A percentile compares a stretch with the other conserved stretches of the same genome.
Evolutionary conservation across 2,888 invertebrate species (phyloP).

Genomic region (Tubiluchus corallicola): DNA sequence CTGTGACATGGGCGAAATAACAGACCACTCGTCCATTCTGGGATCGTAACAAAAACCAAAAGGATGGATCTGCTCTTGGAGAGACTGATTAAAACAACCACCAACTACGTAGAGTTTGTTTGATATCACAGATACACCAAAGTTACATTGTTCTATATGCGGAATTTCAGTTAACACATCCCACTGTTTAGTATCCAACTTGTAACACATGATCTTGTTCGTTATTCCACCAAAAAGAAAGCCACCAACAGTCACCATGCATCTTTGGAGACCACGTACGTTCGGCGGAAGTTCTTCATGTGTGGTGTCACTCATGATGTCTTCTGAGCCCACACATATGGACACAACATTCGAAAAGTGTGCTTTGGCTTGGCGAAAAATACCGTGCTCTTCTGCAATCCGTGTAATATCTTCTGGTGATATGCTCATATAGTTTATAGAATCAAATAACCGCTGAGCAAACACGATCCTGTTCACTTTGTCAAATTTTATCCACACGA

Average conservation of each 20-base stretch:
- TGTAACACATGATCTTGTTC: slow-evolving; percentile 46
- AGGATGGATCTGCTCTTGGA: slow-evolving; percentile 49
- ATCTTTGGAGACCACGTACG: slow-evolving; percentile 46
- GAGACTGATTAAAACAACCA: slow-evolving; percentile 45
- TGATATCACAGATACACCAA: slow-evolving; percentile 45
- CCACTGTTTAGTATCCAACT: slow-evolving; percentile 40
- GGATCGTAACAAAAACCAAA: slow-evolving; percentile 49
- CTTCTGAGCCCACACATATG: no score
- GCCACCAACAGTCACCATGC: slow-evolving; percentile 47
- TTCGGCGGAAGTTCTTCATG: no score
- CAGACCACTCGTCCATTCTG: slow-evolving; percentile 41
- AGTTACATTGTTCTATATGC: slow-evolving; percentile 52
- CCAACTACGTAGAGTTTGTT: slow-evolving; percentile 50
- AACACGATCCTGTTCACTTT: slow-evolving; percentile 26
- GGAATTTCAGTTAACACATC: slow-evolving; percentile 46
- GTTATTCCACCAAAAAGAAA: slow-evolving; percentile 45
- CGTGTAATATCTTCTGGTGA: no score
- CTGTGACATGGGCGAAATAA: slow-evolving; percentile 44
- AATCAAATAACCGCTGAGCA: slow-evolving; percentile 32
- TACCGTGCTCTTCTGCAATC: no score
- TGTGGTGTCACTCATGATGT: no score
- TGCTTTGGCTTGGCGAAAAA: no score
- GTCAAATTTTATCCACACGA: slow-evolving; percentile 39
- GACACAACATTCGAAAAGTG: no score
- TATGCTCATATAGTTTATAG: no score